A percentile compares a stretch with the other conserved stretches of the same genome.
Conservation (phyloP, 1,140 invertebrate genomes). For the Heterodera carotae region DNA sequence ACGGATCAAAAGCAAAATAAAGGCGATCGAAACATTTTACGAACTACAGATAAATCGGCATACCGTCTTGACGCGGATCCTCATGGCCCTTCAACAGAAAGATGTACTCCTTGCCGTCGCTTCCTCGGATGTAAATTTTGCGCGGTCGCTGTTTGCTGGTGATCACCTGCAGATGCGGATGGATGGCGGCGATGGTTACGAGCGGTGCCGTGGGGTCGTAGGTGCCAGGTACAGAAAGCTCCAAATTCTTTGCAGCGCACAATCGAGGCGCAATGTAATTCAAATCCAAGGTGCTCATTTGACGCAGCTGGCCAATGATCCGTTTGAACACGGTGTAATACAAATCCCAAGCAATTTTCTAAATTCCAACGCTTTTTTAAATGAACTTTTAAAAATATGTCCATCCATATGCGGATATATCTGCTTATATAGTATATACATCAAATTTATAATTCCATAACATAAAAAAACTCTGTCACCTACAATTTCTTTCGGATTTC, state of each 20-base stretch:
- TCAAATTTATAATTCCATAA: no score
- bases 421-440: no score
- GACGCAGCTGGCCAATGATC: conserved; percentile 89
- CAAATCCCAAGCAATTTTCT: conserved; percentile 87
- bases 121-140: conserved; percentile 88
- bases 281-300: conserved; percentile 74
- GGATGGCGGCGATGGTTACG: conserved; percentile 84
- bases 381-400: neutral
- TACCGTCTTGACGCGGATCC: conserved; percentile 94
- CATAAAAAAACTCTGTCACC: conserved; percentile 59
- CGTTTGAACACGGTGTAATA: conserved; percentile 92
- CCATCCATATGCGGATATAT: no score
- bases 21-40: neutral
- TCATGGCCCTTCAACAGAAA: conserved; percentile 98
- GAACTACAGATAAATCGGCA: neutral
- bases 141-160: conserved; percentile 95
- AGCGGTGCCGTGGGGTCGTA: conserved; percentile 75
- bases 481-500: conserved; percentile 85
- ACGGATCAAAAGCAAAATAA: neutral
- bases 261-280: conserved; percentile 93
- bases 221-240: conserved; percentile 88
- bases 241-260: conserved; percentile 82
- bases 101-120: conserved; percentile 95
- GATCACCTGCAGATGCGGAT: conserved; percentile 82
- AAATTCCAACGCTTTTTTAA: neutral